Evolutionary conservation across 2,113 vertebrate genomes (phyloP).

Genomic region (Apodemus sylvaticus): DNA sequence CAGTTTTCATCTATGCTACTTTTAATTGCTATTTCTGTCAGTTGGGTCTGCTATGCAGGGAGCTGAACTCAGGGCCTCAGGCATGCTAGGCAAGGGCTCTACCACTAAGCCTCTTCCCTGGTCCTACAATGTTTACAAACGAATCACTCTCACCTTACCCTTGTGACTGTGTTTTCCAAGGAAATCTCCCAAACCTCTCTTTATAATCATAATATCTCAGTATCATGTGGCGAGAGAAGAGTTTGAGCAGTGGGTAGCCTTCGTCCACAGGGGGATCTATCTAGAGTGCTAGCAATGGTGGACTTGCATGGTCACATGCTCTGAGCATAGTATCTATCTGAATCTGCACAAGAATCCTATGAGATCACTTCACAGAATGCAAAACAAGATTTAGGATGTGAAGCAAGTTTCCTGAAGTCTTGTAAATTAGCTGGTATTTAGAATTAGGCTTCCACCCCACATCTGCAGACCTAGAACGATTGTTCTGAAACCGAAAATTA

Average conservation of each 20-base stretch:
- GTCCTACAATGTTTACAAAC: too few species aligned
- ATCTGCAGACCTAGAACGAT: background rate
- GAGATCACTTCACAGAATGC: slow-evolving; percentile 12
- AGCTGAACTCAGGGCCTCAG: background rate
- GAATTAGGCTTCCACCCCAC: background rate
- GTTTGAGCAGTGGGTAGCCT: background rate
- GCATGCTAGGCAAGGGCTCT: background rate
- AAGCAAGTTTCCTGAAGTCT: slow-evolving; percentile 40
- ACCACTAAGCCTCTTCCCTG: background rate
- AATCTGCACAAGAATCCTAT: background rate
- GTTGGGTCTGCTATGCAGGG: background rate
- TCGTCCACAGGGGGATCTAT: background rate
- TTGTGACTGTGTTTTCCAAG: background rate
- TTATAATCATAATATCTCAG: background rate
- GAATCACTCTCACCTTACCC: background rate
- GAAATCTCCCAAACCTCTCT: background rate
- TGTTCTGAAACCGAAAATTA: slow-evolving; percentile 36
- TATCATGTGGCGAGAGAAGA: background rate
- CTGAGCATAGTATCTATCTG: background rate
- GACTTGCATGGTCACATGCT: background rate
- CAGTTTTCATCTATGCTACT: background rate
- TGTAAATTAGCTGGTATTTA: background rate
- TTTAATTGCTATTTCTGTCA: background rate
- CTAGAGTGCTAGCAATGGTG: background rate
- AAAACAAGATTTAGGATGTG: slow-evolving; percentile 46